A percentile compares a stretch with the other conserved stretches of the same genome.
Conservation (phyloP, 2,113 vertebrate genomes). For the Rhipidura dahli region DNA sequence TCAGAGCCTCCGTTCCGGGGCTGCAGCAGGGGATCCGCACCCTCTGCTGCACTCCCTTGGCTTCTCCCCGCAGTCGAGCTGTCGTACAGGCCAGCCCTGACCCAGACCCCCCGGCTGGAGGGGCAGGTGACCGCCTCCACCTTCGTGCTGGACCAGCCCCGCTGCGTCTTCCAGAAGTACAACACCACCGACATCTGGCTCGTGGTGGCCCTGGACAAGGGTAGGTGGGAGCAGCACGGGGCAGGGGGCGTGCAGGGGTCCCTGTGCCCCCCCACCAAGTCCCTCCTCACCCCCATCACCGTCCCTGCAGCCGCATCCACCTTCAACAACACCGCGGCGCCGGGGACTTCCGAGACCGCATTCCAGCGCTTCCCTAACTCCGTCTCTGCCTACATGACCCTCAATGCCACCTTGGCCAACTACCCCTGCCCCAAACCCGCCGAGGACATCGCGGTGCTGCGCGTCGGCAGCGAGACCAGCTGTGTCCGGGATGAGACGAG, state of each 20-base stretch:
- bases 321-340: background rate
- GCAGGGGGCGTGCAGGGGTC: background rate
- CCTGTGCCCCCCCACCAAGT: fast-evolving
- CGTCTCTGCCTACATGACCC: conserved; percentile 43
- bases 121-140: conserved; percentile 52
- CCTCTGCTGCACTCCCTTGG: background rate
- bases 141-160: conserved; percentile 65
- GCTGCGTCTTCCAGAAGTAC: background rate
- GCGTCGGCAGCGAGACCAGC: conserved; percentile 49
- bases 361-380: background rate
- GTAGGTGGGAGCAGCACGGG: background rate
- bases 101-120: fast-evolving
- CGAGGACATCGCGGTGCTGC: conserved; percentile 39
- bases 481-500: fast-evolving
- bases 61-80: fast-evolving
- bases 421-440: background rate
- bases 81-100: fast-evolving
- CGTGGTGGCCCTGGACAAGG: conserved; percentile 24
- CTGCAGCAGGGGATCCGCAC: fast-evolving
- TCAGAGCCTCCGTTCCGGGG: fast-evolving
- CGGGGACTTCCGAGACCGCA: background rate
- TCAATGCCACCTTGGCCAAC: background rate
- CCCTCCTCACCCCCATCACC: background rate
- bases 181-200: conserved; percentile 44
- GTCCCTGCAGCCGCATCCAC: fast-evolving